Evolutionary conservation across 1,140 invertebrate species (phyloP), one percentile per base, ranked within the genome.

Genomic region (Ladona fulva): DNA sequence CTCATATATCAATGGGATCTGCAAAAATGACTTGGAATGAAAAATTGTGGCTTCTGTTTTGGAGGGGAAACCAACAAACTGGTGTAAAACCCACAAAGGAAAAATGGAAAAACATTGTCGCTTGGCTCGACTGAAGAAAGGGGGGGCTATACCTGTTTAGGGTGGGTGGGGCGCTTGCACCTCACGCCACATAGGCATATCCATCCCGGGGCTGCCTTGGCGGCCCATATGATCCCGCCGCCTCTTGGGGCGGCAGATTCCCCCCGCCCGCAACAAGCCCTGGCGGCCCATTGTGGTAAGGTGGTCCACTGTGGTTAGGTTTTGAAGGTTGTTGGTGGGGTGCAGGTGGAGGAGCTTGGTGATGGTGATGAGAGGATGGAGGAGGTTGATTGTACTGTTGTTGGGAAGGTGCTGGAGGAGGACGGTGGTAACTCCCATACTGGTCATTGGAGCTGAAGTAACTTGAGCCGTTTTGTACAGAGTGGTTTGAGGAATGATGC

Each of bases 131-230:
- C 52, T 66, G 52, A 22, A 16, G n/a, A 66, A 66, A 66, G 52
- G 52, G 52, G 52, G 52, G 52, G 52, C 52, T 66, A 66, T 66
- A 66, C 52, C 52, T 66, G 52, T 66, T 66, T 66, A 66, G 52
- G 52, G 52, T 22, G 52, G 52, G 52, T 66, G 29, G 52, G 52
- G 52, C 52, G 52, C 52, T 16, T 66, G 52, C 52, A 66, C 52
- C 52, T 66, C 52, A 66, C 52, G 52, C 52, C 52, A 66, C 52
- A 66, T 66, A 66, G 52, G 52, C 52, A 66, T 66, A 66, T 66
- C 52, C 52, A 22, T 66, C 52, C 52, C 52, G 14, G 52, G 52
- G 52, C 52, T 66, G 52, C 52, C 52, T 3, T 66, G 52, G 52
- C 52, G 52, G 52, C 52, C 52, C 52, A 66, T 66, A 66, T 66